These are phyloP conservation scores for Lepidurus packardi DNA, from an alignment of 1,140 invertebrate genomes.

Conservation along the genomic window DNA sequence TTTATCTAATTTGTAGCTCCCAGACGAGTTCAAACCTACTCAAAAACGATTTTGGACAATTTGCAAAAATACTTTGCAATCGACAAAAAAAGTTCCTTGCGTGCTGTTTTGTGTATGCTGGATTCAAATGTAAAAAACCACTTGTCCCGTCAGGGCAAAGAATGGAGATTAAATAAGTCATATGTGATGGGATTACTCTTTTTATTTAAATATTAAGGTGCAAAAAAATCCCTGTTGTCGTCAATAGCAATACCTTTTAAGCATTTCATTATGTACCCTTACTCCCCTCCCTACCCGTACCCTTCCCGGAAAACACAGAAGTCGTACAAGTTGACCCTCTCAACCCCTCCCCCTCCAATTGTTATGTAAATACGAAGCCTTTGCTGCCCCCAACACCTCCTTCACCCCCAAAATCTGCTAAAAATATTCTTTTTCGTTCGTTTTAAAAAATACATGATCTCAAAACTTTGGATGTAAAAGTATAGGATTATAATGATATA, in stretches of 20 bases:
- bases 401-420: neutral
- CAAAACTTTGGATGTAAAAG: neutral
- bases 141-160: neutral
- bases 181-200: neutral
- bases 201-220: neutral
- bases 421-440: constrained; percentile 13
- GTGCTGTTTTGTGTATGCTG: neutral
- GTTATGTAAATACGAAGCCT: constrained; percentile 6
- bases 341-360: neutral
- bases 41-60: neutral
- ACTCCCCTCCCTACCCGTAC: neutral
- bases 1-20: neutral
- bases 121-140: neutral
- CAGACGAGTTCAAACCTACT: neutral
- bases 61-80: neutral
- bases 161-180: constrained; percentile 7
- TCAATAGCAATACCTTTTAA: constrained; percentile 16
- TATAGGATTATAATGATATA: no score
- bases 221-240: neutral
- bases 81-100: neutral
- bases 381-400: neutral
- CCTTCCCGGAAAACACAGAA: neutral
- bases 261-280: constrained; percentile 5
- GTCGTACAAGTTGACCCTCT: constrained; percentile 12
- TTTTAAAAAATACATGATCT: constrained; percentile 17